Base-by-base conservation (phyloP, 1,140 invertebrate species). In the Bombus confusus region DNA sequence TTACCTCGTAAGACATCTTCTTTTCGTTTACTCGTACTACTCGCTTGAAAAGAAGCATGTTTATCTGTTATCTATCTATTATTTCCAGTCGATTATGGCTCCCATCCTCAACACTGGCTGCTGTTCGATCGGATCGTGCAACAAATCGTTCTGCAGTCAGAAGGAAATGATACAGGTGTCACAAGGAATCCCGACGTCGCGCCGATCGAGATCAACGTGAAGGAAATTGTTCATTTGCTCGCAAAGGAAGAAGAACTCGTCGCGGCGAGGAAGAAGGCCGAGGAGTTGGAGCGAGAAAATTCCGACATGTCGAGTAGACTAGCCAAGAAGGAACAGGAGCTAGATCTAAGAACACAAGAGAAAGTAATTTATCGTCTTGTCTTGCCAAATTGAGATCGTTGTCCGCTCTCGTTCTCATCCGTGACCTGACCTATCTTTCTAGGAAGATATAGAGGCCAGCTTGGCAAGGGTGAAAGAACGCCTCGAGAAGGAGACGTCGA, bases 51-150 rank as follows among this genome's bases (percentile, higher is more conserved):
- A 69, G 34, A 34, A 37, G 3, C 37, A 37, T 13, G 34, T 18
- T 31, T 2, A 81, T 52, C 9, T 22, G 12, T 10, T 0, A 62
- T 73, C 1, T 8, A 2, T 25, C 8, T 64, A 41, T n/a, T 22
- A 93, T 57, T 95, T 95, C 41, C 89, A 96, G 96, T 97, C 95
- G 97, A 97, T 87, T 98, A 98, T 89, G 97, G 97, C 76, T 97
- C 97, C 3, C 97, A 98, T 95, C 97, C 97, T 39, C 98, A 99
- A 86, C 97, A 99, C 92, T 99, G 99, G 99, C 95, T 98, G 41
- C 95, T 99, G 47, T 98, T 99, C 91, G 99, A 99, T 94, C 97
- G 99, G 78, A 97, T 99, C 75, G 97, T 98, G n/a, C 99, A 99
- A 93, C 99, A 99, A 95, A 97, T 99, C 57, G 97, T 98, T 39